Percentiles rank a stretch among this genome's conserved stretches.
phyloP scores from a whole-genome alignment of 53 echinoderm and acorn worm genomes.

The Patiria pectinifera region DNA sequence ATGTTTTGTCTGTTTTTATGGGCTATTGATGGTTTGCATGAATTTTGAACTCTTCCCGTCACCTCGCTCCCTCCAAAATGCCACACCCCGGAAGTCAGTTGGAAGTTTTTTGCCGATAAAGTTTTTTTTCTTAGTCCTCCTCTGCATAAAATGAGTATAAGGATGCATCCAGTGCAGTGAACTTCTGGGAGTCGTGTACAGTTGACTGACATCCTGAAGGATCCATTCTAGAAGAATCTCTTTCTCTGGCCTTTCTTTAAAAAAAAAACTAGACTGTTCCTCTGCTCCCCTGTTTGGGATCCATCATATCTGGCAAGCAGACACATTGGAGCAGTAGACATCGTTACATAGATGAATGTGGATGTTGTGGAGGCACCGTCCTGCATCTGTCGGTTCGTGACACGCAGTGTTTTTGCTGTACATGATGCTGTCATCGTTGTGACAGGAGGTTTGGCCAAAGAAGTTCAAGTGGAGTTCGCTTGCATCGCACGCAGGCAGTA shows the following conservation, averaged over 20 bases:
- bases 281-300: constrained; percentile 2
- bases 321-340: background rate
- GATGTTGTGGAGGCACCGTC: background rate
- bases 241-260: background rate
- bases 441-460: constrained; percentile 30
- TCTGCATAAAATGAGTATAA: background rate
- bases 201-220: background rate
- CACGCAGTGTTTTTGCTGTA: constrained; percentile 10
- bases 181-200: background rate
- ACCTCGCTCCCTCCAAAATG: background rate
- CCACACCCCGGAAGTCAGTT: background rate
- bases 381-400: constrained; percentile 25
- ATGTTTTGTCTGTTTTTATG: background rate
- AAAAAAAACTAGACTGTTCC: background rate
- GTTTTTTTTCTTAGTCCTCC: no score
- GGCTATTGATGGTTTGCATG: background rate
- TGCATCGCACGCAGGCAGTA: background rate
- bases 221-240: background rate
- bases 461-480: constrained; percentile 52
- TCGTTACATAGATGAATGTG: constrained; percentile 23
- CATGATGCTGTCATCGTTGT: constrained; percentile 35
- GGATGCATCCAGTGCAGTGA: background rate
- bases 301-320: background rate
- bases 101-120: no score
- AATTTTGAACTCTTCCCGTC: background rate